Evolutionary conservation across 2,888 invertebrate species (phyloP), one percentile per base, ranked within the genome.

Genomic region (Erebia ligea): DNA sequence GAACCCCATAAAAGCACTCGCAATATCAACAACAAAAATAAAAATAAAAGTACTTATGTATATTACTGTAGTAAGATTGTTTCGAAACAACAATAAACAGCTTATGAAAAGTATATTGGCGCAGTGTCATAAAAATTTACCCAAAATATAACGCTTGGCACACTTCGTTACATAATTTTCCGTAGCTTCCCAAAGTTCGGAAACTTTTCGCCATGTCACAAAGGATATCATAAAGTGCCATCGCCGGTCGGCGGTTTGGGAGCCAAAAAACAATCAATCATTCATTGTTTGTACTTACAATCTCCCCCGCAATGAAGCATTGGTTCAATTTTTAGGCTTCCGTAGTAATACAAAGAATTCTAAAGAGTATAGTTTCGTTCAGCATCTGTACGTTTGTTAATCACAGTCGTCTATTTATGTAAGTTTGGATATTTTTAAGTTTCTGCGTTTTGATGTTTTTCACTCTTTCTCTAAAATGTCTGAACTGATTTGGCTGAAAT

Each of bases 151-250:
- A 72, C 63, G 58, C 52, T 48, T 58, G n/a, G n/a, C 68, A 70
- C 70, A 68, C 67, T 67, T 68, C 67, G 54, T 58, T 59, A 17
- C 67, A 67, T 72, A 70, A 72, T 72, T 70, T 70, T 67, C 70
- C 57, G 68, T 73, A 57, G 57, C 56, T 72, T 64, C 63, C 52
- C 68, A 62, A 74, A 75, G 58, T 74, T 71, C 45, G 42, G 54
- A 21, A 75, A 75, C 70, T 75, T 72, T 70, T 56, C 65, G 74
- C 67, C 68, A 66, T 67, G 65, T 71, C 61, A 70, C 70, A 73
- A 71, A 75, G 74, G 74, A 68, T 66, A 73, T 69, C 69, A 69
- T 69, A 71, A 72, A 75, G 71, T 68, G 70, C 34, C 71, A 68
- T 69, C 70, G 61, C 42, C 67, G 64, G 69, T 74, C 40, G 64